Evolutionary conservation across 2,113 vertebrate genomes (phyloP), one percentile per base, ranked within the genome.

Genomic region (Tichodroma muraria): DNA sequence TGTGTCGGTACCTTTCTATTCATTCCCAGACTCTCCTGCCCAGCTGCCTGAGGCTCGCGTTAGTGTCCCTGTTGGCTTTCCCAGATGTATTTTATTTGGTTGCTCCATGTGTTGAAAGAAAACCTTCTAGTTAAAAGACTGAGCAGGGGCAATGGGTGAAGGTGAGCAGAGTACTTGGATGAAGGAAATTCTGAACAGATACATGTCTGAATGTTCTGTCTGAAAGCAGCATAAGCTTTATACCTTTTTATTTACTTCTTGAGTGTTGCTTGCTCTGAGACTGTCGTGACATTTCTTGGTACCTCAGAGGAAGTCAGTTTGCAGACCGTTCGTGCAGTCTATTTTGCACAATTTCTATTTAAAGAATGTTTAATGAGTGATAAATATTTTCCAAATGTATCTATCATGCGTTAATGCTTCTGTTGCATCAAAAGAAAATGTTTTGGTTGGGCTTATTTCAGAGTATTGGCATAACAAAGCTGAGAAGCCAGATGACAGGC

Each of bases 381-480:
- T 88, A 93, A 92, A 90, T 90, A 80, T 86, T 92, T 95, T 95
- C 68, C 76, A 89, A 92, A 94, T 95, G 84, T 71, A 52, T 80
- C 47, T 79, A 71, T 77, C 59, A 52, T 87, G 50, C 54, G 69
- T 85, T 95, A 85, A 95, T 85, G 37, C 83, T 93, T 89, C 89
- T 94, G 52, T 53, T 95, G 77, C 68, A 92, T 89, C 93, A 93
- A 95, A 96, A 95, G 68, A 93, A 97, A 97, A 68, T 88, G 68
- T 92, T 96, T 93, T 89, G 6, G 47, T 96, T 85, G 90, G 92
- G 78, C 85, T 82, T 64, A 65, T 90, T 96, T 93, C 61, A 49
- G 76, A 81, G 37, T 49, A 82, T 57, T 76, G 70, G 47, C 91
- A 59, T 60, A 90, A 64, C 28, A 90, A 73, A 91, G 38, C 38